These are phyloP conservation scores for Harmothoe impar DNA, from an alignment of 2,888 invertebrate genomes.

Conservation along the genomic window DNA sequence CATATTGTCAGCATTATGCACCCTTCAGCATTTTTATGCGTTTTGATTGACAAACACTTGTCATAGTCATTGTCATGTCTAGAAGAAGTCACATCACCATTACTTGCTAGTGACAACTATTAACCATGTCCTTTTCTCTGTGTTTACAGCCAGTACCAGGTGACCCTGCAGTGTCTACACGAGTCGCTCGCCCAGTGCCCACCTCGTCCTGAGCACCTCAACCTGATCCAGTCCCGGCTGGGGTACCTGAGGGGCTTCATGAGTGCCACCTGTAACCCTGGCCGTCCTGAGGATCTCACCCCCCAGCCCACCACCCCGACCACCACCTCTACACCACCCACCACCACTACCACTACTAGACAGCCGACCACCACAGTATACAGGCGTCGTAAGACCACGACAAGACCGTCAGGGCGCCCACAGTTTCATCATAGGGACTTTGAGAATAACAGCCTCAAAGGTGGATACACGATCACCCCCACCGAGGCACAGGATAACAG, in stretches of 20 bases:
- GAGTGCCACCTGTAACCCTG: constrained; percentile 47
- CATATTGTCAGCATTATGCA: too few relatives aligned
- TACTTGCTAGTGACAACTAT: too few relatives aligned
- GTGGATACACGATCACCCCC: neutral
- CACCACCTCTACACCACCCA: neutral
- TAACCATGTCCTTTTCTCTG: neutral
- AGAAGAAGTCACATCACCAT: too few relatives aligned
- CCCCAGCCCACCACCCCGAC: constrained; percentile 31
- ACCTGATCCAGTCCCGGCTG: constrained; percentile 48
- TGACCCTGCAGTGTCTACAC: constrained; percentile 64
- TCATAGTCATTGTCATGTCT: too few relatives aligned
- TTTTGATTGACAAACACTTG: too few relatives aligned
- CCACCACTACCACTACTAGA: neutral
- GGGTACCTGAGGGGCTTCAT: constrained; percentile 61
- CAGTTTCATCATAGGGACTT: neutral
- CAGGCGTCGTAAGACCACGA: neutral
- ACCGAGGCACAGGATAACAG: neutral
- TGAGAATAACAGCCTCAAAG: constrained; percentile 51
- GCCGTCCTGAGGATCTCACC: neutral
- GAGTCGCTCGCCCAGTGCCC: constrained; percentile 57
- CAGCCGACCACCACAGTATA: neutral
- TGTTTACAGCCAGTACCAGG: constrained; percentile 63
- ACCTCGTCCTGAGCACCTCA: constrained; percentile 45
- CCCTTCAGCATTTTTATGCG: too few relatives aligned
- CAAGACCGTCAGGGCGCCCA: neutral